Conservation (phyloP, 1,140 invertebrate genomes). For the Saccostrea glomerata region DNA sequence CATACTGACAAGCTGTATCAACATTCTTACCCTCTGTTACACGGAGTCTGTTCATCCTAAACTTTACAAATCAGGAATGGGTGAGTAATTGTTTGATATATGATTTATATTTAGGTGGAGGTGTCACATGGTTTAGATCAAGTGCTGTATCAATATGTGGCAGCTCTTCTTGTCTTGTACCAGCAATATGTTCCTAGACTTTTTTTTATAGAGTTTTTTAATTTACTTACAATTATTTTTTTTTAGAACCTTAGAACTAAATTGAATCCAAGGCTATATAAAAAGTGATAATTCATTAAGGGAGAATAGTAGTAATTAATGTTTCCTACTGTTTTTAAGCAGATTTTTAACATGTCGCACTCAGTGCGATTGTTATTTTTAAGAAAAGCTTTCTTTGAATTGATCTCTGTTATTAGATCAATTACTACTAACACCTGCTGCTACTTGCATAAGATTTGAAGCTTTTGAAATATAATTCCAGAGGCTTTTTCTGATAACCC, state of each 20-base stretch:
- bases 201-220: not conserved
- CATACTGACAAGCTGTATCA: slow-evolving; percentile 11
- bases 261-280: no score
- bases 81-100: not conserved
- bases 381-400: not conserved
- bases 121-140: not conserved
- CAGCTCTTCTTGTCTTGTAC: no score
- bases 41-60: not conserved
- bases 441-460: not conserved
- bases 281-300: not conserved
- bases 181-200: no score
- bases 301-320: not conserved
- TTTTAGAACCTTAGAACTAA: no score
- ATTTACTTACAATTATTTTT: not conserved
- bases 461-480: not conserved
- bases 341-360: not conserved
- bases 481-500: not conserved
- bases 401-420: not conserved
- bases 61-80: not conserved
- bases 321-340: not conserved
- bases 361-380: not conserved
- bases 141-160: no score
- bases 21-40: not conserved
- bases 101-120: not conserved
- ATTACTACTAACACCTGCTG: not conserved